phyloP scores from a whole-genome alignment of 2,888 invertebrate species.

The Augochlorella aurata region DNA sequence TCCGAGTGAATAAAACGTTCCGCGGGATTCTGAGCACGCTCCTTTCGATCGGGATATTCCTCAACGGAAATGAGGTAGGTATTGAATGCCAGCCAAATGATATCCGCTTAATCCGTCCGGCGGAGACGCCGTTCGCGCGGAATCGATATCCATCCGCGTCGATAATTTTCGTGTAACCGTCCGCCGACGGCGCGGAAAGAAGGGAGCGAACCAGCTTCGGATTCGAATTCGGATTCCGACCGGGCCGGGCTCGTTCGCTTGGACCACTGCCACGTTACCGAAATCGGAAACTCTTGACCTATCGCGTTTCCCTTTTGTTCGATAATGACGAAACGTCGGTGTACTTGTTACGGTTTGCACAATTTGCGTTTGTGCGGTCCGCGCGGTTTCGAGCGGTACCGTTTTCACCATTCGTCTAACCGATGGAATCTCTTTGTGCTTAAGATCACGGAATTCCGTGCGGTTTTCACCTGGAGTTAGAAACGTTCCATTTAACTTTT shows the following conservation, averaged over 20 bases:
- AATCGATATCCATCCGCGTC: conserved; percentile 45
- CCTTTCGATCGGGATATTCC: conserved; percentile 96
- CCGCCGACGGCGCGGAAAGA: conserved; percentile 23
- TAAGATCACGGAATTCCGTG: not conserved
- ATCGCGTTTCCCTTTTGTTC: conserved; percentile 21
- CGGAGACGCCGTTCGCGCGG: conserved; percentile 30
- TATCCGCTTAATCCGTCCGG: conserved; percentile 75
- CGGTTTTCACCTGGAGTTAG: not conserved
- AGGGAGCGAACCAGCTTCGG: not conserved
- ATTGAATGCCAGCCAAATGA: conserved; percentile 78
- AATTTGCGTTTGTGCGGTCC: not conserved
- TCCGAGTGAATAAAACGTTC: conserved; percentile 96
- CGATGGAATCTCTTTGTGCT: not conserved
- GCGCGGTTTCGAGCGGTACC: not conserved
- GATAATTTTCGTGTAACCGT: conserved; percentile 62
- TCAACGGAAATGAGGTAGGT: conserved; percentile 91
- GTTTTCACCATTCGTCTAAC: not conserved
- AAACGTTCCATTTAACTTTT: not conserved
- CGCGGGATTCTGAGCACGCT: conserved; percentile 96
- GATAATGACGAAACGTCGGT: not conserved
- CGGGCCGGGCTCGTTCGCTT: conserved; percentile 12
- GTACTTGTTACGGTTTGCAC: conserved; percentile 1
- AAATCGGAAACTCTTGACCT: conserved; percentile 31
- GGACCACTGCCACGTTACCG: conserved; percentile 39
- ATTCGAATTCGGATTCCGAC: not conserved